Conservation (phyloP, 2,888 invertebrate genomes). For the Tetragonisca angustula region DNA sequence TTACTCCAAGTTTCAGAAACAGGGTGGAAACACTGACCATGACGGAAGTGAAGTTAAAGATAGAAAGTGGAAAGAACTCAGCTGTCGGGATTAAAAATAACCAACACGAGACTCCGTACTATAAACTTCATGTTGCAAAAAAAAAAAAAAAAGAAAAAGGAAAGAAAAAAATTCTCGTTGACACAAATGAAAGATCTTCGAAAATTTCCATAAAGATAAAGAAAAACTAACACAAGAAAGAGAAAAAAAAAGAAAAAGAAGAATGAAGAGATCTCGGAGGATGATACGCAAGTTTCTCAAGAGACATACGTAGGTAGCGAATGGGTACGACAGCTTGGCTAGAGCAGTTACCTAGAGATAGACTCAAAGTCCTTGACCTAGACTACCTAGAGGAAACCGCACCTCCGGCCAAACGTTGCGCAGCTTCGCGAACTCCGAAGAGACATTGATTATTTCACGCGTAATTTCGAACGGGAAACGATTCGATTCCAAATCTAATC, state of each 20-base stretch:
- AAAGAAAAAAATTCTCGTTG: neutral
- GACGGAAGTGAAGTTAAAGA: conserved; percentile 58
- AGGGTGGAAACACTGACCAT: conserved; percentile 33
- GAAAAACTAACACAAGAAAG: neutral
- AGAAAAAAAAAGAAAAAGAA: neutral
- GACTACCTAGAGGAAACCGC: conserved; percentile 71
- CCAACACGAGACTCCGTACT: neutral
- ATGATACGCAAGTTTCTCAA: neutral
- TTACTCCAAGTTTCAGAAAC: neutral
- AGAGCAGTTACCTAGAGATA: conserved; percentile 27
- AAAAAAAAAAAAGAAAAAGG: no score
- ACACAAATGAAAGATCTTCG: no score
- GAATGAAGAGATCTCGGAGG: neutral
- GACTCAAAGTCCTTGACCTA: conserved; percentile 74
- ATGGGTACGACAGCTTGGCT: conserved; percentile 21
- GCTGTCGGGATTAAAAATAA: conserved; percentile 52
- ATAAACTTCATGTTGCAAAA: no score
- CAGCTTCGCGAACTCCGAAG: conserved; percentile 43
- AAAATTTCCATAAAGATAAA: neutral
- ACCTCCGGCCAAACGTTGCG: conserved; percentile 71
- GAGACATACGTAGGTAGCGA: neutral
- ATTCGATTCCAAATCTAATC: conserved; percentile 13
- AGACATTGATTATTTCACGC: conserved; percentile 37
- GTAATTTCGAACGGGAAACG: conserved; percentile 36
- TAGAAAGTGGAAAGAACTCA: conserved; percentile 50